These are phyloP conservation scores for Drosophila mauritiana DNA, from an alignment of 1,140 invertebrate species.

Conservation along the genomic window DNA sequence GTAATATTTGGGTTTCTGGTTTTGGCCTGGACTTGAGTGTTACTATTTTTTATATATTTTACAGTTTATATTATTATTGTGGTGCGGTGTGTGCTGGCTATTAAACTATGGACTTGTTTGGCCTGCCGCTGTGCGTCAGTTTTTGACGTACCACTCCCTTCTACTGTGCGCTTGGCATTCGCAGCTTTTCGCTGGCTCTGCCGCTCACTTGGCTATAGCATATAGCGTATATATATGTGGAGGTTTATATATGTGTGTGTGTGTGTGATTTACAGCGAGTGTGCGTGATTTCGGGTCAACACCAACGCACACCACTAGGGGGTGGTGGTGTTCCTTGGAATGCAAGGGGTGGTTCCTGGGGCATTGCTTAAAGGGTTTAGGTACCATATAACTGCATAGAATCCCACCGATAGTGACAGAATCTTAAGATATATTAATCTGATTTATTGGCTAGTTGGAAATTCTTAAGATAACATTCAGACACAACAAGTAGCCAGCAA, in stretches of 20 bases:
- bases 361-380: slow-evolving; percentile 12
- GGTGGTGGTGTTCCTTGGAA: slow-evolving; percentile 17
- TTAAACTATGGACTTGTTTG: slow-evolving; percentile 72
- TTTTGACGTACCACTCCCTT: slow-evolving; percentile 85
- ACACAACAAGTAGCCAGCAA: slow-evolving; percentile 75
- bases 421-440: not conserved
- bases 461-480: slow-evolving; percentile 48
- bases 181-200: slow-evolving; percentile 63
- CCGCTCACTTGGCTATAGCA: slow-evolving; percentile 59
- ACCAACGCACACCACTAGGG: slow-evolving; percentile 46
- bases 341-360: slow-evolving; percentile 28
- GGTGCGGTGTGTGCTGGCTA: slow-evolving; percentile 39
- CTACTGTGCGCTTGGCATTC: slow-evolving; percentile 73
- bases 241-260: slow-evolving; percentile 12
- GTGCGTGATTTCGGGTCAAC: slow-evolving; percentile 81
- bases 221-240: slow-evolving; percentile 15
- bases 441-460: slow-evolving; percentile 17
- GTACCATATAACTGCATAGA: too few species aligned
- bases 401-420: not conserved
- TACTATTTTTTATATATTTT: slow-evolving; percentile 56
- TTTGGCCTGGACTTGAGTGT: slow-evolving; percentile 21
- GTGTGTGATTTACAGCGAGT: slow-evolving; percentile 81
- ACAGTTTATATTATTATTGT: slow-evolving; percentile 46
- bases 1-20: slow-evolving; percentile 4
- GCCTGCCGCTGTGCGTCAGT: slow-evolving; percentile 84